Conservation (phyloP, 2,888 invertebrate species). For the Agriotes lineatus region DNA sequence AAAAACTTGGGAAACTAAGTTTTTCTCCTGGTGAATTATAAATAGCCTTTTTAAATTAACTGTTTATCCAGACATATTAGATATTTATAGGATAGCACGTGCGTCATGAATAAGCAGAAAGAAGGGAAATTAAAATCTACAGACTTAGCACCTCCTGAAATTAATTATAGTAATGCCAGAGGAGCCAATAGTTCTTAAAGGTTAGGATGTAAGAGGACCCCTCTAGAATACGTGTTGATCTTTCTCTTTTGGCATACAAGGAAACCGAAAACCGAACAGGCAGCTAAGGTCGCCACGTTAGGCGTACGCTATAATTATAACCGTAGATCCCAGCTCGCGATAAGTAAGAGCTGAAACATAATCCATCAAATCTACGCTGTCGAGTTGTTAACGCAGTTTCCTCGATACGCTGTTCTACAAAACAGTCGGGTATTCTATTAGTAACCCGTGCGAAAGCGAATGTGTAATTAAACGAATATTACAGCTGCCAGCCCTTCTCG, state of each 20-base stretch:
- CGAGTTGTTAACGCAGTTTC: slow-evolving; percentile 29
- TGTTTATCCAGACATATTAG: too few species aligned
- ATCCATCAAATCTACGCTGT: slow-evolving; percentile 31
- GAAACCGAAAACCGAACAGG: not conserved
- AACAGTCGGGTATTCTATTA: slow-evolving; percentile 30
- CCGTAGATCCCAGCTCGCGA: not conserved
- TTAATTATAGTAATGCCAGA: too few species aligned
- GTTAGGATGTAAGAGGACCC: too few species aligned
- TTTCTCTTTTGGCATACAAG: not conserved
- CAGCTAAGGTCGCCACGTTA: not conserved
- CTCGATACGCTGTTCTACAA: slow-evolving; percentile 23
- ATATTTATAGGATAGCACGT: too few species aligned
- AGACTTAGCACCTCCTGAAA: too few species aligned
- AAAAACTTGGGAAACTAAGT: too few species aligned
- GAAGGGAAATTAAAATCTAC: too few species aligned
- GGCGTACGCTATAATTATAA: slow-evolving; percentile 8
- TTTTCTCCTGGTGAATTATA: too few species aligned
- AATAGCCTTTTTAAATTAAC: too few species aligned
- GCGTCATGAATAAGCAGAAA: too few species aligned
- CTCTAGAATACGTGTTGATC: too few species aligned
- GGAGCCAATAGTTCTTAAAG: too few species aligned
- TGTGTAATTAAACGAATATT: slow-evolving; percentile 28
- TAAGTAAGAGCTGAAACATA: slow-evolving; percentile 20
- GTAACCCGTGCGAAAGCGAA: slow-evolving; percentile 19
- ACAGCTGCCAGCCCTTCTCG: slow-evolving; percentile 19